Percentiles rank a stretch among this genome's conserved stretches.
phyloP scores from a whole-genome alignment of 1,140 invertebrate species.

The Drosophila orosa region DNA sequence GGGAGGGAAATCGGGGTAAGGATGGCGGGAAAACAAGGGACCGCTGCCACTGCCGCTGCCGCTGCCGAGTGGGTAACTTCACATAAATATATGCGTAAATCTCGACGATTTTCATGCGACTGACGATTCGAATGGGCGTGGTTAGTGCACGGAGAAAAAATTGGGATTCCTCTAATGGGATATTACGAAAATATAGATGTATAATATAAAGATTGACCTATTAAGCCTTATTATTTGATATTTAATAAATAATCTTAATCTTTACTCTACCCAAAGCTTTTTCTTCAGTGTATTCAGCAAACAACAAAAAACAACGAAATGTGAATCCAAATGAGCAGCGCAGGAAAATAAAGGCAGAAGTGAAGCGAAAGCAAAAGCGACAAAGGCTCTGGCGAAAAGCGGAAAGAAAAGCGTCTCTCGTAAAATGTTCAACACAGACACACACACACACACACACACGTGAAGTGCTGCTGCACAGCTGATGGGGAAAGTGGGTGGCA shows the following conservation, averaged over 20 bases:
- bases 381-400: slow-evolving; percentile 40
- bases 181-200: background rate
- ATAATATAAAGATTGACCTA: too few relatives aligned
- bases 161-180: rapidly evolving
- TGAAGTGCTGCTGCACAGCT: slow-evolving; percentile 8
- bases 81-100: slow-evolving; percentile 74
- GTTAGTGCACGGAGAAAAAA: background rate
- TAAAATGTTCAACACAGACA: slow-evolving; percentile 57
- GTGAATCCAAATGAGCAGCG: slow-evolving; percentile 62
- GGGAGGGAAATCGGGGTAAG: background rate
- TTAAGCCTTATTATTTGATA: background rate
- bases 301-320: slow-evolving; percentile 45
- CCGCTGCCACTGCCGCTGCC: slow-evolving; percentile 9
- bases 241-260: background rate
- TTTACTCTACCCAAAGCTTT: background rate
- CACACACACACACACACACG: slow-evolving; percentile 29
- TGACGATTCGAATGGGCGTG: slow-evolving; percentile 46
- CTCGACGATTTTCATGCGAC: slow-evolving; percentile 71
- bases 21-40: background rate
- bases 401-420: slow-evolving; percentile 56
- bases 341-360: slow-evolving; percentile 41
- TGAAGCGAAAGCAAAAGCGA: slow-evolving; percentile 35
- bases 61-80: slow-evolving; percentile 29
- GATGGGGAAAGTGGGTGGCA: background rate
- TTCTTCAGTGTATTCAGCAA: slow-evolving; percentile 3